A percentile compares a stretch with the other conserved stretches of the same genome.
These are phyloP conservation scores for Sclerurus mexicanus DNA, from an alignment of 2,113 vertebrate genomes.

Conservation along the genomic window DNA sequence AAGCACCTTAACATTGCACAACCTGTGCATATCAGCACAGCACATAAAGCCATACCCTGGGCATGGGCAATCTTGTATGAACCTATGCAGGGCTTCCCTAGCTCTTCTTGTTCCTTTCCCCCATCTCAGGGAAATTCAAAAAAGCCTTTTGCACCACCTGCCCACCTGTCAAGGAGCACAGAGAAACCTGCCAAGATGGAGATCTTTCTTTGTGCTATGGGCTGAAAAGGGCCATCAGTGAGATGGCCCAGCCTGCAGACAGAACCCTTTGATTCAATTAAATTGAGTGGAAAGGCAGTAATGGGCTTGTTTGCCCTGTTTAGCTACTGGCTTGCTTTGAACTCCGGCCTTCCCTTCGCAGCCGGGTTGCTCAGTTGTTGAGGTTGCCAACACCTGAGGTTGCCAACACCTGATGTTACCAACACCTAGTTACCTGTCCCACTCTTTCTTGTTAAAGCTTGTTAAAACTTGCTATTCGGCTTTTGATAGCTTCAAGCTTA, in stretches of 20 bases:
- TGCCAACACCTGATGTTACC: too few relatives aligned
- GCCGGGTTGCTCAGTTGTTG: not conserved
- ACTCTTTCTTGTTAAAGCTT: not conserved
- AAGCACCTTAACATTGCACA: not conserved
- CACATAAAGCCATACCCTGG: not conserved
- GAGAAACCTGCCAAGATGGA: fast-evolving
- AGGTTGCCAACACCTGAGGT: not conserved
- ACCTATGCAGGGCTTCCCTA: not conserved
- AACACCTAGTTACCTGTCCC: not conserved
- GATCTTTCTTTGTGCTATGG: not conserved
- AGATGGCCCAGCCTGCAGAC: not conserved
- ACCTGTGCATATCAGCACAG: not conserved
- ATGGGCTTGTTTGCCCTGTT: not conserved
- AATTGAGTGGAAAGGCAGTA: not conserved
- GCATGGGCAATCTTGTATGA: not conserved
- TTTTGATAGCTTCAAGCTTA: not conserved
- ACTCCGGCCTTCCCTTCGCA: fast-evolving
- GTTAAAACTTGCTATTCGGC: not conserved
- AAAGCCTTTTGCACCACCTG: not conserved
- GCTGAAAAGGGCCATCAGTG: not conserved
- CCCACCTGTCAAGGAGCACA: not conserved
- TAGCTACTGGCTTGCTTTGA: not conserved
- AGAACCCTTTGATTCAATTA: not conserved
- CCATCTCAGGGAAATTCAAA: not conserved
- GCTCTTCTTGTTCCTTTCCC: not conserved